These are phyloP conservation scores for Sebastes dallii DNA, from an alignment of 2,797 vertebrate genomes.

Conservation along the genomic window DNA sequence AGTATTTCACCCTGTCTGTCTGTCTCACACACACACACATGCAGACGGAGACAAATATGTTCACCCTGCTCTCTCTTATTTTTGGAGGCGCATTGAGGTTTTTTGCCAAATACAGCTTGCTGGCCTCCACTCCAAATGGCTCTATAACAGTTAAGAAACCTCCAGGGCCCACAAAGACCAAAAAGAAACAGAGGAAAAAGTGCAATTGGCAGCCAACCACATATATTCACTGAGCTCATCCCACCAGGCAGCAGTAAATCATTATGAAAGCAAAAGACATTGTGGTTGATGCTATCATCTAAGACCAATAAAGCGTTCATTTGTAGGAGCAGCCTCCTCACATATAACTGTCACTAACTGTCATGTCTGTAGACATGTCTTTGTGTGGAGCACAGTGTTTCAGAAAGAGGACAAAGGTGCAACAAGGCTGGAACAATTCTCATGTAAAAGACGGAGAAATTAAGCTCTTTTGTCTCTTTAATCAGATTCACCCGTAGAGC, in stretches of 20 bases:
- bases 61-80: conserved; percentile 80
- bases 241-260: conserved; percentile 89
- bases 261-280: conserved; percentile 85
- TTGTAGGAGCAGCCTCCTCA: conserved; percentile 75
- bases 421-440: conserved; percentile 20
- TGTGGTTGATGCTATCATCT: conserved; percentile 87
- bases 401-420: conserved; percentile 43
- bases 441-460: conserved; percentile 21
- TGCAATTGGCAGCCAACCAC: conserved; percentile 82
- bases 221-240: conserved; percentile 88
- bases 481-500: conserved; percentile 20
- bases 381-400: conserved; percentile 39
- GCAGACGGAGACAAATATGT: conserved; percentile 64
- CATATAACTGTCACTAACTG: conserved; percentile 76
- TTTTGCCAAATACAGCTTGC: conserved; percentile 83
- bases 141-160: conserved; percentile 88
- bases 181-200: conserved; percentile 84
- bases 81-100: conserved; percentile 76
- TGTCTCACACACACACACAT: conserved; percentile 38
- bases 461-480: conserved; percentile 24
- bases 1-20: conserved; percentile 38
- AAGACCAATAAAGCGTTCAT: conserved; percentile 82
- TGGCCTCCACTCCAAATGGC: conserved; percentile 86
- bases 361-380: conserved; percentile 65
- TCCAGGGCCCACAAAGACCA: conserved; percentile 85